Conservation (phyloP, 2,888 invertebrate genomes). For the Pristionchus fissidentatus region DNA sequence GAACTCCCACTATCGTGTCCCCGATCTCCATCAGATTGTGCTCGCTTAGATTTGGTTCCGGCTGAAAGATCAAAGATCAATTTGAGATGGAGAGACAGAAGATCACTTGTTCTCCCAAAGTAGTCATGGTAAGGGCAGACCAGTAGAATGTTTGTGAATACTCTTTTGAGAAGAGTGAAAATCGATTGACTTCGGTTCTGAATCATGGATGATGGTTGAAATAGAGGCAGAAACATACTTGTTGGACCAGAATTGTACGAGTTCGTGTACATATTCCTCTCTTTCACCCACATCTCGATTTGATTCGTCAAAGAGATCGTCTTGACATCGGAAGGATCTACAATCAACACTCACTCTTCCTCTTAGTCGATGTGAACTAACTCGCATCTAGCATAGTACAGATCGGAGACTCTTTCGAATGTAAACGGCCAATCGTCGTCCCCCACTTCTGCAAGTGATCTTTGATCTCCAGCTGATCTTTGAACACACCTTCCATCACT, state of each 20-base stretch:
- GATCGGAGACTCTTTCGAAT: conserved; percentile 11
- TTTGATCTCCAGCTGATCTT: not conserved
- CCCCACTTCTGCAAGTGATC: conserved; percentile 16
- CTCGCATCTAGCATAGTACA: not conserved
- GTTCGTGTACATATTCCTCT: conserved; percentile 56
- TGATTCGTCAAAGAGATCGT: conserved; percentile 33
- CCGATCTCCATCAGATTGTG: conserved; percentile 61
- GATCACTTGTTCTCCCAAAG: conserved; percentile 65
- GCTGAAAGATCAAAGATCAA: conserved; percentile 54
- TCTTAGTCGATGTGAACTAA: not conserved
- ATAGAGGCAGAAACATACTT: not conserved
- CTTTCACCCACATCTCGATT: conserved; percentile 52
- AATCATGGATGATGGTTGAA: not conserved
- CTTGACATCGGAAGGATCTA: conserved; percentile 6
- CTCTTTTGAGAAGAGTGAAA: conserved; percentile 60
- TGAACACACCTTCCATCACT: conserved; percentile 57
- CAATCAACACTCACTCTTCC: not conserved
- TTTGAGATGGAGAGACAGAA: not conserved
- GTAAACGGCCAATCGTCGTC: conserved; percentile 46
- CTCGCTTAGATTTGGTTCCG: conserved; percentile 59
- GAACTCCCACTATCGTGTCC: conserved; percentile 62
- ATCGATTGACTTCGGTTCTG: conserved; percentile 43
- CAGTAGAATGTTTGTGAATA: conserved; percentile 67
- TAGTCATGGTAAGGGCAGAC: conserved; percentile 69
- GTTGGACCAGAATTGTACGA: conserved; percentile 59